Base-by-base conservation (phyloP, 2,888 invertebrate species). In the Cerastoderma edule region DNA sequence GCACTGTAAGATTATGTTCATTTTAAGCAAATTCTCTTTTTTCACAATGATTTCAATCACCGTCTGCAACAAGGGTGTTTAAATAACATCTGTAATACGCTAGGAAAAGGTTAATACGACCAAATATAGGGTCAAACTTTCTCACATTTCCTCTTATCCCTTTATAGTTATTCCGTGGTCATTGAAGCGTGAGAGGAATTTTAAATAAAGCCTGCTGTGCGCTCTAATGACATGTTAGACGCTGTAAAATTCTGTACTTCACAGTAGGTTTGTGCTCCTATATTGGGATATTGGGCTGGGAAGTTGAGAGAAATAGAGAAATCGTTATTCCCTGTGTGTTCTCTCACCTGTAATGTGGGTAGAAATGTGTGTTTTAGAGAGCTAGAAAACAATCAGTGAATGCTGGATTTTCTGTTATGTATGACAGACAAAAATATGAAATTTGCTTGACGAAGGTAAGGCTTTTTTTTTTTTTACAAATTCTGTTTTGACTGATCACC, bases 221-320 rank as follows among this genome's bases (percentile, higher is more conserved):
- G 60, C 27, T 39, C 35, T 60, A 60, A 60, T 28, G 13, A 60
- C 60, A 39, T 60, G 28, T 57, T 57, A 60, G 33, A 13, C 24
- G 13, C 60, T 16, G 16, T 22, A 50, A 50, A 24, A 50, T 22
- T 50, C n/a, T 50, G 27, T 50, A 50, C 10, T 60, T 60, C 39
- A 32, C 27, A 6, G 60, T 6, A 24, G 22, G 39, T 39, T 24
- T 22, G 60, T 24, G 60, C 24, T 39, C 39, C 5, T 53, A 10
- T 10, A 44, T 39, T 27, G 22, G 39, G 60, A 60, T 60, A 60
- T 39, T 39, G 39, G 39, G n/a, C n/a, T n/a, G n/a, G n/a, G n/a
- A n/a, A n/a, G n/a, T n/a, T n/a, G n/a, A n/a, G n/a, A n/a, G 27
- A 60, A 60, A 60, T 22, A 60, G 60, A 60, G n/a, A 39, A 60